Evolutionary conservation across 2,797 vertebrate species (phyloP), one percentile per base, ranked within the genome.

Genomic region (Sparidentex hasta): DNA sequence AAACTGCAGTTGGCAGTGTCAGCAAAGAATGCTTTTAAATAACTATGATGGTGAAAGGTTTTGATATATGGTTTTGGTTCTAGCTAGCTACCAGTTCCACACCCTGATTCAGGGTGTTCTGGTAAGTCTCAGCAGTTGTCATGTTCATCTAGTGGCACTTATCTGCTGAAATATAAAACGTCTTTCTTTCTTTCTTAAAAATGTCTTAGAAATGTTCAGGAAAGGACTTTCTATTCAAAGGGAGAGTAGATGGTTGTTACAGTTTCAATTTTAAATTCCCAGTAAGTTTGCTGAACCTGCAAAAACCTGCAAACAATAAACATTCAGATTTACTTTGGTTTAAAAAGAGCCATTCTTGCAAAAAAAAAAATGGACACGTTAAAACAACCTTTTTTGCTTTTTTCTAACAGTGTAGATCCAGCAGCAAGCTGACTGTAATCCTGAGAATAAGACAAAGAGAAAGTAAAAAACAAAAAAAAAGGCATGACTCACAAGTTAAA

Each of bases 11-110:
- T 74, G 38, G 50, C 63, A 27, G 58, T 47, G 80, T 82, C 77
- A 61, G 50, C 13, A 12, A 82, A 80, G 73, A 89, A 74, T 88
- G 77, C 65, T 69, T 84, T 81, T 71, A 81, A 80, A 81, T 76
- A 1, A 56, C 47, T 44, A 0, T 8, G 46, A 27, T 52, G 67
- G 17, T 50, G 61, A 81, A 41, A 29, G 57, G 55, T 69, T 81
- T 70, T 81, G 78, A 84, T 81, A 41, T 50, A 63, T 64, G 71
- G 50, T 20, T 64, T 52, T 33, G 18, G 67, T 83, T 80, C 61
- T 74, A 48, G 29, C 14, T 17, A 50, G 48, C 12, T 51, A 66
- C 64, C 50, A 46, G 64, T 76, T 63, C 69, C 27, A 62, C 33
- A 47, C 12, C 43, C 18, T 4, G 38, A 23, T 56, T 58, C 47